Conservation (phyloP, 2,888 invertebrate species). For the Drosophila meridiana region DNA sequence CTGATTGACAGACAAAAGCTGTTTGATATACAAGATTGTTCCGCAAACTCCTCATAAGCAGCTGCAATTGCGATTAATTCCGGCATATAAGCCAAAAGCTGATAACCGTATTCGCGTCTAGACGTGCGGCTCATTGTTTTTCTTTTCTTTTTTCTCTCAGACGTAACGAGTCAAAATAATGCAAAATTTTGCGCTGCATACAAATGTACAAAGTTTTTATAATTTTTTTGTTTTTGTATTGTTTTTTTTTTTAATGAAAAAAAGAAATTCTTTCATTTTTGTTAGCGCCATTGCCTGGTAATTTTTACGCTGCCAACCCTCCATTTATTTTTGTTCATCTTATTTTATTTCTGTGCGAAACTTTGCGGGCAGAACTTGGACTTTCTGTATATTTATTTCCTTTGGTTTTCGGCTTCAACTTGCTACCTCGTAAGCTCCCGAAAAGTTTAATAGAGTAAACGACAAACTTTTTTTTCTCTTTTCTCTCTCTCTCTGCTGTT, state of each 20-base stretch:
- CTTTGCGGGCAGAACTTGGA: constrained; percentile 70
- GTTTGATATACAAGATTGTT: background rate
- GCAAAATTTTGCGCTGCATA: constrained; percentile 81
- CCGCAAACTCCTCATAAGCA: background rate
- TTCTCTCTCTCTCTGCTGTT: constrained; percentile 41
- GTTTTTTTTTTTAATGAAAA: background rate
- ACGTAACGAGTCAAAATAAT: constrained; percentile 80
- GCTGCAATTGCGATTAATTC: background rate
- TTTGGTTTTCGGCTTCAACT: constrained; percentile 72
- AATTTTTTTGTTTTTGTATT: constrained; percentile 12
- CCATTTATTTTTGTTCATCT: constrained; percentile 31
- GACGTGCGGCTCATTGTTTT: constrained; percentile 27
- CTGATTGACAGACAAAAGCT: constrained; percentile 1
- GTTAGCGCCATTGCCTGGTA: constrained; percentile 50
- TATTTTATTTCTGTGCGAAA: constrained; percentile 49
- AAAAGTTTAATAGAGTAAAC: constrained; percentile 84
- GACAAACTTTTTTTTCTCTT: constrained; percentile 69
- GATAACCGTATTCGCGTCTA: constrained; percentile 20
- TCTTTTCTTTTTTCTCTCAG: constrained; percentile 44
- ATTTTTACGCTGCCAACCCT: constrained; percentile 51
- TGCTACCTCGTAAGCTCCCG: constrained; percentile 80
- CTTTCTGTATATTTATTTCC: constrained; percentile 76
- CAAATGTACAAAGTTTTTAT: constrained; percentile 83
- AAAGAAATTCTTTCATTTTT: constrained; percentile 33
- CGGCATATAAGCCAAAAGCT: constrained; percentile 3